These are phyloP conservation scores for Butastur rufipennis DNA, from an alignment of 2,113 vertebrate species.

Conservation along the genomic window DNA sequence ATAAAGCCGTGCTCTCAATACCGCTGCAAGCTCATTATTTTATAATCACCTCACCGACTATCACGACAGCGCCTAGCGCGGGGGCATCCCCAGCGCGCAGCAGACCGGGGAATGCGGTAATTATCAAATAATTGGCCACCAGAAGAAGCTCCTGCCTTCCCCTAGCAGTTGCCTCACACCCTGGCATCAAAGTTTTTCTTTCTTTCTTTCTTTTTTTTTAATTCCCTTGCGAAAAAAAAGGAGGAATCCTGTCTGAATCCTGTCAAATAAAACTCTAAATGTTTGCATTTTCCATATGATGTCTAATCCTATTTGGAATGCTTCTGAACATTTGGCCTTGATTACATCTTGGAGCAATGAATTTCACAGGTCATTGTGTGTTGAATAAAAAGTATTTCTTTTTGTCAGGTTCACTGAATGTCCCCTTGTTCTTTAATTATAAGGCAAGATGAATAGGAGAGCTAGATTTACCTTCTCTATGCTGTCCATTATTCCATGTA, in stretches of 20 bases:
- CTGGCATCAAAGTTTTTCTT: background rate
- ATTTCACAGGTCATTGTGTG: constrained; percentile 9
- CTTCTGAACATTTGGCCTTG: background rate
- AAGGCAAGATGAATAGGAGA: background rate
- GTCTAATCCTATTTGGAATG: background rate
- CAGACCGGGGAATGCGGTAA: background rate
- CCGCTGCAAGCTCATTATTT: background rate
- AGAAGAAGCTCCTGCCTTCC: background rate
- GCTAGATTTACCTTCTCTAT: background rate
- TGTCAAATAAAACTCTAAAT: background rate
- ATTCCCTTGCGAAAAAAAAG: background rate
- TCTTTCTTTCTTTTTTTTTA: background rate
- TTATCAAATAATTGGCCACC: background rate
- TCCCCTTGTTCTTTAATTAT: constrained; percentile 7
- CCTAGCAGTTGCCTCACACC: background rate
- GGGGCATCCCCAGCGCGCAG: background rate
- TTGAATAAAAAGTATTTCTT: background rate
- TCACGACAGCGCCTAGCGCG: background rate
- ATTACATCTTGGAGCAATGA: background rate
- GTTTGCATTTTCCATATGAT: background rate
- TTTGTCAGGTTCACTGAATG: background rate
- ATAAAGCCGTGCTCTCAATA: background rate
- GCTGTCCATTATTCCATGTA: background rate
- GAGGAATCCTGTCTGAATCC: background rate
- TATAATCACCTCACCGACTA: background rate